These are phyloP conservation scores for Muscicapa adusta DNA, from an alignment of 2,113 vertebrate species.

Conservation along the genomic window DNA sequence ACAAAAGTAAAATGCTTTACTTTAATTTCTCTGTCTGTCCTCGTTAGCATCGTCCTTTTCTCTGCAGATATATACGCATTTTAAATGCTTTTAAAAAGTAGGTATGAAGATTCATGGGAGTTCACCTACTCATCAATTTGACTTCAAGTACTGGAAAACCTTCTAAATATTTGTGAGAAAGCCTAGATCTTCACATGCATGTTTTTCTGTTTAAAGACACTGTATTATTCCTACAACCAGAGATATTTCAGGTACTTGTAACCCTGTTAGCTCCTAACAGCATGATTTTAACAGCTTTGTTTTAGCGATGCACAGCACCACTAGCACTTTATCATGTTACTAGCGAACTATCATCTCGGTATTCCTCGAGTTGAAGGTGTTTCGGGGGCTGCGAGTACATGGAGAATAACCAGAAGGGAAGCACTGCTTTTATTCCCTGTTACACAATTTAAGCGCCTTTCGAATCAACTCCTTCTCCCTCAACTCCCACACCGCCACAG, in stretches of 20 bases:
- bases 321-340: neutral
- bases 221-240: accelerated
- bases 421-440: accelerated
- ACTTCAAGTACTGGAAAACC: neutral
- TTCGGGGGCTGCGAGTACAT: neutral
- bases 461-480: neutral
- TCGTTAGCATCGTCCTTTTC: neutral
- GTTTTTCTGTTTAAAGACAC: neutral
- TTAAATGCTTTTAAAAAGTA: neutral
- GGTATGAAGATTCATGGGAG: accelerated
- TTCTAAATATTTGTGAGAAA: neutral
- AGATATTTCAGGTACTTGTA: neutral
- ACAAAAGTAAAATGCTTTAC: neutral
- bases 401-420: neutral
- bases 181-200: neutral
- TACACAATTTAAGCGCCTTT: accelerated
- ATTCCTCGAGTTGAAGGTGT: neutral
- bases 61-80: neutral
- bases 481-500: accelerated
- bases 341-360: neutral
- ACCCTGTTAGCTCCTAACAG: neutral
- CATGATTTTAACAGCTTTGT: neutral
- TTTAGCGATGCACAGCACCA: neutral
- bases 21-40: neutral
- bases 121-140: neutral